Evolutionary conservation across 2,888 invertebrate species (phyloP), one percentile per base, ranked within the genome.

Genomic region (Netelia inedita): DNA sequence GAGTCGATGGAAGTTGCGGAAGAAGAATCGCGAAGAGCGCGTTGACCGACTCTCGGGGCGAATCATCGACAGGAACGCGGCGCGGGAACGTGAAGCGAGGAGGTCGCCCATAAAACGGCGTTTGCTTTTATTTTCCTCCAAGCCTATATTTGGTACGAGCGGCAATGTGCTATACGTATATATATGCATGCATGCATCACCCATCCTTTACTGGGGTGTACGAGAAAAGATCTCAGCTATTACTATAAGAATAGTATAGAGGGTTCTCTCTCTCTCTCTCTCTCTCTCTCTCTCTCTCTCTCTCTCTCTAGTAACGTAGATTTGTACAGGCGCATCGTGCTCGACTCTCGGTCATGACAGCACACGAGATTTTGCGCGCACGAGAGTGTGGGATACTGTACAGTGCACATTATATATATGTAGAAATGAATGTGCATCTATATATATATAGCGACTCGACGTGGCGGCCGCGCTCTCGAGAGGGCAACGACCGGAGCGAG

Each of bases 401-500:
- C 71, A 66, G 53, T 53, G 53, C 55, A 46, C 14, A 65, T 43
- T 50, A 59, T 59, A 28, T 66, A 68, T 76, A 43, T 66, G 19
- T 41, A 57, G 28, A 53, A 50, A 66, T 78, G 46, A 57, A 50
- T 63, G 57, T 68, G 69, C 28, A 75, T 55, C 50, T 75, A 71
- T 57, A 28, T 81, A 74, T 79, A 81, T 74, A 79, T 59, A 80
- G 55, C 21, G 65, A 81, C 46, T 82, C 43, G 74, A 80, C 63
- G 76, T 82, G 82, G 82, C 81, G 73, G 84, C 81, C 87, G 80
- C 85, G 79, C 66, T 59, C 69, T 82, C 89, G 89, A 90, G 91
- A 89, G 93, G 93, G 88, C 92, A 93, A 93, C 91, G 93, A 93
- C 93, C 93, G 93, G 92, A 92, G 93, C 92, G 92, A 88, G 85